Evolutionary conservation across 2,888 invertebrate species (phyloP).

Genomic region (Sepioteuthis lessoniana): DNA sequence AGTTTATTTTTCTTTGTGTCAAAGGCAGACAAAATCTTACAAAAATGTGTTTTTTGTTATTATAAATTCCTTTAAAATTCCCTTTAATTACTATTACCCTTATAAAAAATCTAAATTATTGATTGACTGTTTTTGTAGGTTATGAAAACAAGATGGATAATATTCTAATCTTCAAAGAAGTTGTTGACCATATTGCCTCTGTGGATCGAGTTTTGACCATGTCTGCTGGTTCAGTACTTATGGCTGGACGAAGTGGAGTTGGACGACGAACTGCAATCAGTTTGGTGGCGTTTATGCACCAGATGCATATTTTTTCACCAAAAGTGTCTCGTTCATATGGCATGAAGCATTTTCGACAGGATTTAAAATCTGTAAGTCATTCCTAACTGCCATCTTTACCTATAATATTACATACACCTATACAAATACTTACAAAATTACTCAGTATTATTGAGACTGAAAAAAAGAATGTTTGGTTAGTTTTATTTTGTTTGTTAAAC

Average conservation of each 20-base stretch:
- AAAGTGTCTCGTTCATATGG: slow-evolving; percentile 79
- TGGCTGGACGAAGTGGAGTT: slow-evolving; percentile 86
- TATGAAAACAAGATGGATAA: slow-evolving; percentile 81
- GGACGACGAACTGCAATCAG: slow-evolving; percentile 87
- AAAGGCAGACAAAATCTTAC: too few species aligned
- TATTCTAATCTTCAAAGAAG: slow-evolving; percentile 81
- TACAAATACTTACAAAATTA: neutral
- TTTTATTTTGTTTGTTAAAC: neutral
- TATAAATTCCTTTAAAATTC: neutral
- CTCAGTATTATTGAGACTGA: neutral
- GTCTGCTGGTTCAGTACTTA: slow-evolving; percentile 81
- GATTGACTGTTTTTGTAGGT: slow-evolving; percentile 76
- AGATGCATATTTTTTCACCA: slow-evolving; percentile 79
- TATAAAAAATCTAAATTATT: neutral
- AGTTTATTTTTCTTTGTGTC: too few species aligned
- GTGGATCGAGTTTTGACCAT: slow-evolving; percentile 81
- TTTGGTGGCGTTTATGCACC: slow-evolving; percentile 83
- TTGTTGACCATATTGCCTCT: slow-evolving; percentile 81
- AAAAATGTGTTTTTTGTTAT: too few species aligned
- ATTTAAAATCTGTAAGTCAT: slow-evolving; percentile 83
- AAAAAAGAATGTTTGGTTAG: neutral
- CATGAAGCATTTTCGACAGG: slow-evolving; percentile 83
- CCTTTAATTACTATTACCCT: neutral
- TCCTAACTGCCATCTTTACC: neutral
- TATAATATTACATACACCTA: neutral